Conservation (phyloP, 2,113 vertebrate species). For the Gnathonemus echidnorhynchus region DNA sequence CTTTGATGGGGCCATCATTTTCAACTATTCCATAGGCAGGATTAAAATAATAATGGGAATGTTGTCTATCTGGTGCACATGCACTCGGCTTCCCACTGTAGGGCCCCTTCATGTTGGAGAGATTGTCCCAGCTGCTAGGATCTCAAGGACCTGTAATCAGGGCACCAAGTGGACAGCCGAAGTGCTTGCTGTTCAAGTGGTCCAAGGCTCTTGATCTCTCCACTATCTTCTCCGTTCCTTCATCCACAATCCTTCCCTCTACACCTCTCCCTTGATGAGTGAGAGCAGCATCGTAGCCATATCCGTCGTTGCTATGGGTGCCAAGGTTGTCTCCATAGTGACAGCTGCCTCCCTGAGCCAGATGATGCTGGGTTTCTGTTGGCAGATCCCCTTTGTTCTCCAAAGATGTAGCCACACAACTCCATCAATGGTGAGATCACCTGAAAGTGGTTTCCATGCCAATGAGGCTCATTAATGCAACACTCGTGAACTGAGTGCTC, state of each 20-base stretch:
- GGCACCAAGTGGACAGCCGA: background rate
- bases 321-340: constrained; percentile 39
- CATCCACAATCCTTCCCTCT: background rate
- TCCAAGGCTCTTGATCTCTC: constrained; percentile 2
- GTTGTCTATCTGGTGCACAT: background rate
- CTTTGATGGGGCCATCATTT: background rate
- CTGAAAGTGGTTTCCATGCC: constrained; percentile 9
- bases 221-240: background rate
- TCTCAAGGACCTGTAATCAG: constrained; percentile 7
- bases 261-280: constrained; percentile 9
- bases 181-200: background rate
- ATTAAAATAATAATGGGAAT: background rate
- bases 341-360: constrained; percentile 21
- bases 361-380: background rate
- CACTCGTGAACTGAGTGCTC: background rate
- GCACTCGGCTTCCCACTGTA: background rate
- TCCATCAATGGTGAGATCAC: background rate
- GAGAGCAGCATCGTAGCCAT: constrained; percentile 18
- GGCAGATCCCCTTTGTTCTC: constrained; percentile 23
- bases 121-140: background rate
- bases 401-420: background rate
- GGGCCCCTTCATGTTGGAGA: background rate
- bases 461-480: background rate
- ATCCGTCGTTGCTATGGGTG: constrained; percentile 41
- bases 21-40: background rate